These are phyloP conservation scores for Aleiodes testaceus DNA, from an alignment of 2,888 invertebrate species.

Conservation along the genomic window DNA sequence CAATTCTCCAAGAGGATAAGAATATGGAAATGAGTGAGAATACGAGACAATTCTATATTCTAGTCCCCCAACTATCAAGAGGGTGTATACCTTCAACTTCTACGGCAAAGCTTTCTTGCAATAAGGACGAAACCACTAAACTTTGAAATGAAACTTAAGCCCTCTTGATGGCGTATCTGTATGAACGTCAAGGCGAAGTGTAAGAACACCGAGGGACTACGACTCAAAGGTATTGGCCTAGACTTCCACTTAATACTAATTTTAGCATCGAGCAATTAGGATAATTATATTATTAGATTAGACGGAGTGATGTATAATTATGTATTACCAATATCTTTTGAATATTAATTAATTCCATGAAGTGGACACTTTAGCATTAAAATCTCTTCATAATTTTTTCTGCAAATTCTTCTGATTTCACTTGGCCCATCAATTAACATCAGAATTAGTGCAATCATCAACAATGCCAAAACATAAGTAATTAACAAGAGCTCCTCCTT, in stretches of 20 bases:
- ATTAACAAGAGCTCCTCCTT: too few species aligned
- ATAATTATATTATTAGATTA: conserved; percentile 59
- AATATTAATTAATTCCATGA: too few species aligned
- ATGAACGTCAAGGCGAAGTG: conserved; percentile 29
- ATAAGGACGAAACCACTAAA: conserved; percentile 50
- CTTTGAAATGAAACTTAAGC: conserved; percentile 53
- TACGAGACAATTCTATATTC: conserved; percentile 24
- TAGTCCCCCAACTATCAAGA: conserved; percentile 22
- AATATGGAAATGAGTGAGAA: conserved; percentile 23
- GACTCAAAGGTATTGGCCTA: conserved; percentile 36
- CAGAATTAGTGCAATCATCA: too few species aligned
- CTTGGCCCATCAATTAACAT: too few species aligned
- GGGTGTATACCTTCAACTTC: conserved; percentile 19
- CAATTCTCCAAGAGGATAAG: conserved; percentile 16
- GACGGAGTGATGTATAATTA: conserved; percentile 4
- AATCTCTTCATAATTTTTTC: too few species aligned
- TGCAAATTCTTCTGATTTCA: too few species aligned
- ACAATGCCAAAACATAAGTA: too few species aligned
- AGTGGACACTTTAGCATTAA: too few species aligned
- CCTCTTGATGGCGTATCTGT: conserved; percentile 38
- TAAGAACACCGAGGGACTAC: conserved; percentile 21
- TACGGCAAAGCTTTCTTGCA: conserved; percentile 31
- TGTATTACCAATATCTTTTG: neutral
- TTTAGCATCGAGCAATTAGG: conserved; percentile 63
- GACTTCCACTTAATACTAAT: conserved; percentile 62